Base-by-base conservation (phyloP, 1,140 invertebrate species). In the Capitella teleta region DNA sequence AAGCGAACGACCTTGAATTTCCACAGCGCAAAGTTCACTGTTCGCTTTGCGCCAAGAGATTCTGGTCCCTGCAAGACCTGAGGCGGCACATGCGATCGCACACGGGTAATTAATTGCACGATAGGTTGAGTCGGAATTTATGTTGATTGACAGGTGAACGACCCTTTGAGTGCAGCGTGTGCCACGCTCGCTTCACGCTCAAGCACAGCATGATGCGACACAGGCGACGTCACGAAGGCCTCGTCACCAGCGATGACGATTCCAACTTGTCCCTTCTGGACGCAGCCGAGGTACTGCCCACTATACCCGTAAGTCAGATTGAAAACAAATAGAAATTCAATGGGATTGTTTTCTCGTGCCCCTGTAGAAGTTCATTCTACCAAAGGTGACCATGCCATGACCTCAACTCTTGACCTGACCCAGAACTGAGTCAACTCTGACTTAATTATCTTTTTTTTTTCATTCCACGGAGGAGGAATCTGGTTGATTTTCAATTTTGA, bases 201-300 rank as follows among this genome's bases (percentile, higher is more conserved):
- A 91, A 92, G 60, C 87, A 92, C 73, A 88, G 85, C 64, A 91
- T 92, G 87, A 77, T 92, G 45, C 78, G 88, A 2, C 88, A 92
- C 64, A 77, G 87, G 38, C 89, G 89, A 68, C 46, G 47, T n/a
- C 21, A 44, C 25, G 5, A 24, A 28, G 16, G 21, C 24, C 25
- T 25, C 5, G 21, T 25, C 16, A 21, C 25, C 2, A 44, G 42
- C 23, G 42, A 44, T 44, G 42, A 44, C 8, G 42, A 44, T n/a
- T n/a, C n/a, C n/a, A n/a, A n/a, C n/a, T n/a, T n/a, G n/a, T n/a
- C n/a, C n/a, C n/a, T n/a, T n/a, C n/a, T n/a, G n/a, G n/a, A n/a
- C n/a, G n/a, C n/a, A n/a, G n/a, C n/a, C n/a, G n/a, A n/a, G n/a
- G n/a, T n/a, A n/a, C n/a, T n/a, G n/a, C n/a, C n/a, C n/a, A n/a